Percentiles rank a stretch among this genome's conserved stretches.
Conservation (phyloP, 2,888 invertebrate species). For the Liopterus haemorrhoidalis region DNA sequence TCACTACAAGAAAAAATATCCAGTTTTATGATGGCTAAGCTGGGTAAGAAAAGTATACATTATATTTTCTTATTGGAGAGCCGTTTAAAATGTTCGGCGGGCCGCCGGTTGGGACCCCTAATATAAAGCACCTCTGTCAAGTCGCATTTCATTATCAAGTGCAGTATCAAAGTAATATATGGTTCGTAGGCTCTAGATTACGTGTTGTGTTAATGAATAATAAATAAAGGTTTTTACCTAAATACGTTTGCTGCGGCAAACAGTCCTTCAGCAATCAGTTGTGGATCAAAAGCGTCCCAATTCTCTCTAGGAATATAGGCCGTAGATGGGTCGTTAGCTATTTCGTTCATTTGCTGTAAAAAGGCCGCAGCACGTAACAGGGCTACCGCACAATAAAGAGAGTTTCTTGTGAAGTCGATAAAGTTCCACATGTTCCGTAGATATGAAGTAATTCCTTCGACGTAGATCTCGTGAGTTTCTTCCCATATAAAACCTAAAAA, state of each 20-base stretch:
- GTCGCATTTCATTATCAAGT: too few relatives aligned
- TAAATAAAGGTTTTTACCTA: constrained; percentile 53
- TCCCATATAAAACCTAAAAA: constrained; percentile 78
- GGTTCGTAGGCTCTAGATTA: too few relatives aligned
- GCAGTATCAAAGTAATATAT: too few relatives aligned
- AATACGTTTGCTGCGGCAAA: constrained; percentile 95
- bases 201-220: too few relatives aligned
- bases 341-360: constrained; percentile 67
- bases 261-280: constrained; percentile 84
- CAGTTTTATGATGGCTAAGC: constrained; percentile 1
- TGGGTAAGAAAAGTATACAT: too few relatives aligned
- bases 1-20: background rate
- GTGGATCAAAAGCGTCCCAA: constrained; percentile 92
- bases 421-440: constrained; percentile 94
- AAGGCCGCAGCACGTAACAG: constrained; percentile 66
- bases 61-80: too few relatives aligned
- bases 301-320: constrained; percentile 74
- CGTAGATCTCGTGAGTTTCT: constrained; percentile 85
- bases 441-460: constrained; percentile 80
- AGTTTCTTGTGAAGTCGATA: constrained; percentile 88
- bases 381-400: constrained; percentile 71
- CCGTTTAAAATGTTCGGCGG: constrained; percentile 1
- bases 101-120: background rate
- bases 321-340: constrained; percentile 58
- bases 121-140: background rate